These are phyloP conservation scores for Eupeodes corollae DNA, from an alignment of 1,140 invertebrate genomes.

Conservation along the genomic window DNA sequence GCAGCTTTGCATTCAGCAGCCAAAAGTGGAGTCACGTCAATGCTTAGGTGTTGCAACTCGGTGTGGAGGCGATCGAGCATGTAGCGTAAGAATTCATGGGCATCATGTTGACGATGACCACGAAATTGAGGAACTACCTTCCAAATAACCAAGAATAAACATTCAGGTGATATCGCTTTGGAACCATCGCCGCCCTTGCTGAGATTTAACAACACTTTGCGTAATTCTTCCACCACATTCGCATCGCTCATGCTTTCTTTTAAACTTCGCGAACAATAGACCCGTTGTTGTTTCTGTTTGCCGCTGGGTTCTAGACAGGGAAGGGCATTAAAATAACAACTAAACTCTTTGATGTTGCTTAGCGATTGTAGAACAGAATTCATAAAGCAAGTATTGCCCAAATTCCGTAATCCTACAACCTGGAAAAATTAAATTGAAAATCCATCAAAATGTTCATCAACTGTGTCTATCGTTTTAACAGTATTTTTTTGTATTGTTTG, in stretches of 20 bases:
- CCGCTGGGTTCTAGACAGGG: constrained; percentile 51
- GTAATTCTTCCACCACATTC: constrained; percentile 64
- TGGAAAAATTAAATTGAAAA: too few species aligned
- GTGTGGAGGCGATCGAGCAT: constrained; percentile 71
- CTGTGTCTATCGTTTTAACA: too few species aligned
- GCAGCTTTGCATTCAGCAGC: background rate
- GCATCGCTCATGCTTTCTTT: constrained; percentile 53
- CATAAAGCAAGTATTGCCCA: constrained; percentile 85
- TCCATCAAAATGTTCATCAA: too few species aligned
- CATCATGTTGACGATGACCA: constrained; percentile 80
- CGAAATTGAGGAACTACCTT: constrained; percentile 66
- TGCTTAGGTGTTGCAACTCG: constrained; percentile 57
- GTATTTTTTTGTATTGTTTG: constrained; percentile 9
- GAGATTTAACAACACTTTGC: constrained; percentile 61
- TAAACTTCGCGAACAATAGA: constrained; percentile 50
- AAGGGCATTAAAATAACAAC: constrained; percentile 67
- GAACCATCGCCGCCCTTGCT: constrained; percentile 49
- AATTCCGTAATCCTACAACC: constrained; percentile 66
- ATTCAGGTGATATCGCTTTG: constrained; percentile 68
- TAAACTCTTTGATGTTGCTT: constrained; percentile 77
- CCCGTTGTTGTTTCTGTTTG: constrained; percentile 47
- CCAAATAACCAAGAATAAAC: constrained; percentile 64
- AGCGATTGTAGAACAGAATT: constrained; percentile 77
- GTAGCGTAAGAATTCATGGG: constrained; percentile 74
- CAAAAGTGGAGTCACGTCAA: constrained; percentile 29